These are phyloP conservation scores for Gymnopithys bicolor DNA, from an alignment of 2,797 vertebrate species.

Conservation along the genomic window DNA sequence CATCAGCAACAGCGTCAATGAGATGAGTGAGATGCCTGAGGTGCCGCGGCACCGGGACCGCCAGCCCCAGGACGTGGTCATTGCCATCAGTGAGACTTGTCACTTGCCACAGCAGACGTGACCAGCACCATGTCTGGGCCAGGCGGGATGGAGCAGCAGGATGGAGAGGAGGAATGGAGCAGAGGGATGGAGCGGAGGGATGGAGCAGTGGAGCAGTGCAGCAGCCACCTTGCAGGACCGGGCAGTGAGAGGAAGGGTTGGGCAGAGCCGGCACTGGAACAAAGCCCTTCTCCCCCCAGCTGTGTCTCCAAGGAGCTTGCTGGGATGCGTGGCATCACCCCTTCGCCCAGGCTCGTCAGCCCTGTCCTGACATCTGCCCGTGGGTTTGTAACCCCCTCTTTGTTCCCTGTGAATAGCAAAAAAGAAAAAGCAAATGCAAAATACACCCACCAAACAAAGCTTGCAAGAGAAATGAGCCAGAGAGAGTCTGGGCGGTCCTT, in stretches of 20 bases:
- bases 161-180: background rate
- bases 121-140: background rate
- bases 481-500: background rate
- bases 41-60: background rate
- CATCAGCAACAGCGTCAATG: constrained; percentile 79
- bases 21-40: constrained; percentile 69
- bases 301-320: background rate
- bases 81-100: constrained; percentile 80
- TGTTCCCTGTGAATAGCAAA: constrained; percentile 40
- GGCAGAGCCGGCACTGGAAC: background rate
- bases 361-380: background rate
- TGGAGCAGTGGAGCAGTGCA: background rate
- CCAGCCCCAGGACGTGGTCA: constrained; percentile 79
- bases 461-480: background rate
- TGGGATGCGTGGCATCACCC: background rate
- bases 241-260: background rate
- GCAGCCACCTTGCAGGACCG: background rate
- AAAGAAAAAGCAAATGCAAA: constrained; percentile 26
- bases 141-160: background rate
- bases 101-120: constrained; percentile 77
- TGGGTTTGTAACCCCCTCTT: background rate
- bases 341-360: background rate
- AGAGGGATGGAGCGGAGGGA: background rate
- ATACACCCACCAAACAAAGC: constrained; percentile 18
- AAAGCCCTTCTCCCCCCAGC: background rate